These are phyloP conservation scores for Paedocypris micromegethes DNA, from an alignment of 2,797 vertebrate genomes.

Conservation along the genomic window DNA sequence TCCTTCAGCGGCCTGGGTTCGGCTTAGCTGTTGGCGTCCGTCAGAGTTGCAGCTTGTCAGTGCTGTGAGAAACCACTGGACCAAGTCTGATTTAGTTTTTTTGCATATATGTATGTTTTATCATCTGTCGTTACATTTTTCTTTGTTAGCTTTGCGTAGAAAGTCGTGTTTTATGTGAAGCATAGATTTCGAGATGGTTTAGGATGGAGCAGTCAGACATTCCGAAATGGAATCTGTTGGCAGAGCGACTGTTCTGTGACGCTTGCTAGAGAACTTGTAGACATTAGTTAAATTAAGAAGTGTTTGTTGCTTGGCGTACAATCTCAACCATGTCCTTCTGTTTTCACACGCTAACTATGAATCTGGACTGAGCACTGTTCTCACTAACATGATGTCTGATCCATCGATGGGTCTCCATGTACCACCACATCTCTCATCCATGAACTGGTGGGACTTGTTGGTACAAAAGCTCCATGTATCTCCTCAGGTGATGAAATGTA, in stretches of 20 bases:
- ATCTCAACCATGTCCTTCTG: conserved; percentile 31
- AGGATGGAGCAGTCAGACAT: conserved; percentile 22
- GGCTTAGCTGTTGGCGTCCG: conserved; percentile 26
- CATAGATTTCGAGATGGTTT: conserved; percentile 27
- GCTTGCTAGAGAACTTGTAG: conserved; percentile 12
- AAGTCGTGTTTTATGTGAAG: conserved; percentile 26
- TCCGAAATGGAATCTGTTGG: conserved; percentile 2
- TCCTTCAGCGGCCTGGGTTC: conserved; percentile 8
- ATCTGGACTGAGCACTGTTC: conserved; percentile 16
- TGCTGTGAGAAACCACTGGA: conserved; percentile 13
- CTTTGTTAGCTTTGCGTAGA: conserved; percentile 21
- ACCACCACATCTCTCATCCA: conserved; percentile 19
- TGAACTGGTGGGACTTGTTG: conserved; percentile 60
- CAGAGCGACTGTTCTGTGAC: conserved; percentile 9
- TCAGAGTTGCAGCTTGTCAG: conserved; percentile 20
- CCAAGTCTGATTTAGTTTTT: background rate
- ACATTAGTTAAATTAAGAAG: conserved; percentile 23
- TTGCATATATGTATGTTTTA: conserved; percentile 5
- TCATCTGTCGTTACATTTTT: conserved; percentile 34
- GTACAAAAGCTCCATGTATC: conserved; percentile 69
- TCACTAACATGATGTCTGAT: conserved; percentile 11
- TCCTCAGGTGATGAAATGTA: conserved; percentile 71
- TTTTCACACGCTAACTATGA: conserved; percentile 37
- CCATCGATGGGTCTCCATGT: background rate
- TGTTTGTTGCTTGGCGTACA: conserved; percentile 40